These are phyloP conservation scores for Drosophila phalerata DNA, from an alignment of 2,888 invertebrate species.

Conservation along the genomic window DNA sequence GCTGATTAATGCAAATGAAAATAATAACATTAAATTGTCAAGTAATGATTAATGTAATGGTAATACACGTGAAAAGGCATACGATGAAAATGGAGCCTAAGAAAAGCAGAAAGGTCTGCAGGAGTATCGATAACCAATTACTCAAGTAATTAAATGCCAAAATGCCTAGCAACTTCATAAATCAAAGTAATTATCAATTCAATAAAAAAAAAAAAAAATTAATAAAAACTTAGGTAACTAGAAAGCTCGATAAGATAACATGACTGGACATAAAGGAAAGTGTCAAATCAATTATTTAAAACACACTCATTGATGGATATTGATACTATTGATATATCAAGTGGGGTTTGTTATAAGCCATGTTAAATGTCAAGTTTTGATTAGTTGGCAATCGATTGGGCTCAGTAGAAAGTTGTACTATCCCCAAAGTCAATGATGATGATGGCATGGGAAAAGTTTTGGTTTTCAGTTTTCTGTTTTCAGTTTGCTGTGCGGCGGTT, in stretches of 20 bases:
- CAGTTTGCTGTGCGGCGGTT: not conserved
- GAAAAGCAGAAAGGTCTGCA: too few relatives aligned
- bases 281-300: not conserved
- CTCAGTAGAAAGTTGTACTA: slow-evolving; percentile 21
- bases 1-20: too few relatives aligned
- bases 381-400: slow-evolving; percentile 32
- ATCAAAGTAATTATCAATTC: too few relatives aligned
- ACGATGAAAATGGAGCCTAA: too few relatives aligned
- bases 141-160: too few relatives aligned
- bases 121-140: too few relatives aligned
- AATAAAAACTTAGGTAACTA: not conserved
- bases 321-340: slow-evolving; percentile 8
- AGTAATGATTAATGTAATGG: too few relatives aligned
- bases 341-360: slow-evolving; percentile 3
- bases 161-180: too few relatives aligned
- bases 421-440: slow-evolving; percentile 6
- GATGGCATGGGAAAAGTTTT: slow-evolving; percentile 19
- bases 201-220: too few relatives aligned
- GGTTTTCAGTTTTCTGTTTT: slow-evolving; percentile 5
- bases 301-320: not conserved
- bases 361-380: slow-evolving; percentile 24
- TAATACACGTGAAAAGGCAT: too few relatives aligned
- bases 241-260: not conserved
- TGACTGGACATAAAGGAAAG: not conserved
- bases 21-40: too few relatives aligned